phyloP scores from a whole-genome alignment of 37 sponge, comb jelly and placozoan genomes.

The Cladorhizidae sp. region DNA sequence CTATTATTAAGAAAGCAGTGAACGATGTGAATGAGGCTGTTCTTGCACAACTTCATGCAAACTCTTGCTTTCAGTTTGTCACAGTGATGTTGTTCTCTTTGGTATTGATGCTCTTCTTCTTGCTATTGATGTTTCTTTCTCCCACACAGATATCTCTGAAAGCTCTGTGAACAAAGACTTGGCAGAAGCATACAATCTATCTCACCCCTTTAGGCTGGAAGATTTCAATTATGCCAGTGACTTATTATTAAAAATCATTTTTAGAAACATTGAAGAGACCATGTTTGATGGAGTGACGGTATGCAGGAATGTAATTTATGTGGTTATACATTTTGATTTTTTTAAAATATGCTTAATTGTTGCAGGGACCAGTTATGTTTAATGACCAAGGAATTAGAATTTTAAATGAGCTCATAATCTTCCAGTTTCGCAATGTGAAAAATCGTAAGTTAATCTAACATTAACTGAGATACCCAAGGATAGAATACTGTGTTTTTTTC shows the following conservation, averaged over 20 bases:
- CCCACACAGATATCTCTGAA: too few relatives aligned
- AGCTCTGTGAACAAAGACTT: not conserved
- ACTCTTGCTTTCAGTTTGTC: too few relatives aligned
- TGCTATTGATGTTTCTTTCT: too few relatives aligned
- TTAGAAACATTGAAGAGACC: not conserved
- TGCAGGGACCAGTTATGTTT: slow-evolving; percentile 41
- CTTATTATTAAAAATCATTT: not conserved
- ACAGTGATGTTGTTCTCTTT: too few relatives aligned
- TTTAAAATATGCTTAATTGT: not conserved
- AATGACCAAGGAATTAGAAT: slow-evolving; percentile 21
- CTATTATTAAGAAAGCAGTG: too few relatives aligned
- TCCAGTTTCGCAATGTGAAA: slow-evolving; percentile 5
- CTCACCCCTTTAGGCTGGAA: not conserved
- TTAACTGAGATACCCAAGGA: too few relatives aligned
- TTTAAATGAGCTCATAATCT: not conserved
- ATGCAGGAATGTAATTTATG: not conserved
- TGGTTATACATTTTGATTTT: not conserved
- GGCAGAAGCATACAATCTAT: slow-evolving; percentile 1
- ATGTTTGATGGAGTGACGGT: slow-evolving; percentile 20
- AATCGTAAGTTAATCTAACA: not conserved
- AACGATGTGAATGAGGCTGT: too few relatives aligned
- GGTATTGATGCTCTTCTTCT: too few relatives aligned
- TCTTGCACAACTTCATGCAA: too few relatives aligned
- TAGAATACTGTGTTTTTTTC: too few relatives aligned
- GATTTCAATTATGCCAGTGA: slow-evolving; percentile 22